Conservation (phyloP, 2,888 invertebrate genomes). For the Prionchulus punctatus region DNA sequence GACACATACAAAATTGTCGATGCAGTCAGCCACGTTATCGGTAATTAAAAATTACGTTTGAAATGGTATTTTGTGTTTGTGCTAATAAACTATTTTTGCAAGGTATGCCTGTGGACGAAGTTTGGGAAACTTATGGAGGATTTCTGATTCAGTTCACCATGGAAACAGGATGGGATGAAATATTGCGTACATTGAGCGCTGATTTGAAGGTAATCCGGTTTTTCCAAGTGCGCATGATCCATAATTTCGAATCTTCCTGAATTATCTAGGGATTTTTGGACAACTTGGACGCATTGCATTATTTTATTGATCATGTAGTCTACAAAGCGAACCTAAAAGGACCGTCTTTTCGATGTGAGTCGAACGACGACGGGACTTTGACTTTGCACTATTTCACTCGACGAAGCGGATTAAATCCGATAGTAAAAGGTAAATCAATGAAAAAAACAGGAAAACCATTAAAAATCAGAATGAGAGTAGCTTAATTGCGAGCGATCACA, state of each 20-base stretch:
- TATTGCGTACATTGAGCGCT: conserved; percentile 29
- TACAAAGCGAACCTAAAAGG: not conserved
- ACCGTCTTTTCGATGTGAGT: conserved; percentile 1
- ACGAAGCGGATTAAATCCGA: not conserved
- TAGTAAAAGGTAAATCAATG: conserved; percentile 1
- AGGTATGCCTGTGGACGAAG: not conserved
- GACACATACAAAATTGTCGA: not conserved
- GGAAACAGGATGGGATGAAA: conserved; percentile 31
- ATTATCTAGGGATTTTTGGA: conserved; percentile 31
- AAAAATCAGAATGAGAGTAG: too few relatives aligned
- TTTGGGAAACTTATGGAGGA: conserved; percentile 30
- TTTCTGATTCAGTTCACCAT: conserved; percentile 31
- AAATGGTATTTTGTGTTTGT: not conserved
- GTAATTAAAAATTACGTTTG: not conserved
- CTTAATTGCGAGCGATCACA: too few relatives aligned
- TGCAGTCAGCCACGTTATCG: not conserved
- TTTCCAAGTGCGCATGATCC: too few relatives aligned
- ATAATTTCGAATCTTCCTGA: too few relatives aligned
- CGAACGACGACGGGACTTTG: not conserved
- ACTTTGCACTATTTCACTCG: not conserved
- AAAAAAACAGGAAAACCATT: too few relatives aligned
- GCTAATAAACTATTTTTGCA: not conserved
- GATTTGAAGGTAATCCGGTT: too few relatives aligned
- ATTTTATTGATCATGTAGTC: not conserved
- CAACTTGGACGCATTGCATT: conserved; percentile 32